Conservation (phyloP, 2,113 vertebrate genomes). For the Origma solitaria region DNA sequence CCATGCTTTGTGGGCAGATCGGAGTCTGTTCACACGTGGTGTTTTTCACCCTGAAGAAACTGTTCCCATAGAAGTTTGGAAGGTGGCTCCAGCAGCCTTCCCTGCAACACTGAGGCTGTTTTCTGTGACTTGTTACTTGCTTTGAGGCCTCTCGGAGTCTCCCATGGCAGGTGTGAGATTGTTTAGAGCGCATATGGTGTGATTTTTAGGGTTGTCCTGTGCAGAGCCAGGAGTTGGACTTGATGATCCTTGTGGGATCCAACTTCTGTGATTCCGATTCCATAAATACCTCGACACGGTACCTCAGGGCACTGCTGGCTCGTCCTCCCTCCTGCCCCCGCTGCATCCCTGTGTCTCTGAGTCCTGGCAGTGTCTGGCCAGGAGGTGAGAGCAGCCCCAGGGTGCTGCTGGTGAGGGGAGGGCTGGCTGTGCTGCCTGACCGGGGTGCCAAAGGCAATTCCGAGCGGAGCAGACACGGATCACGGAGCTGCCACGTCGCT, state of each 20-base stretch:
- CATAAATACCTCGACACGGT: not conserved
- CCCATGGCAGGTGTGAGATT: not conserved
- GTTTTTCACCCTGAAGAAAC: not conserved
- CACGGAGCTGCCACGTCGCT: not conserved
- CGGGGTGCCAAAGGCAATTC: not conserved
- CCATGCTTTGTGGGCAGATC: not conserved
- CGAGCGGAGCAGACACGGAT: not conserved
- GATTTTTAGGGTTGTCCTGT: not conserved
- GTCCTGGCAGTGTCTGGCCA: not conserved
- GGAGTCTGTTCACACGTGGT: not conserved
- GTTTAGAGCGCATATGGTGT: not conserved
- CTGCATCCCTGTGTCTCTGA: not conserved
- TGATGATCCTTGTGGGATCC: not conserved
- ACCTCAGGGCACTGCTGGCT: not conserved
- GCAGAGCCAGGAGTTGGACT: not conserved
- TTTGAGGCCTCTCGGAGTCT: not conserved
- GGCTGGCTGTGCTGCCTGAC: not conserved
- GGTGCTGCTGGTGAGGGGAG: not conserved
- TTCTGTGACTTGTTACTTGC: not conserved
- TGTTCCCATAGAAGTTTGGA: not conserved
- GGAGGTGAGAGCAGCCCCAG: not conserved
- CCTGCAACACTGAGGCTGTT: not conserved
- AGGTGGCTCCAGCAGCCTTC: not conserved
- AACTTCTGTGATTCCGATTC: not conserved
- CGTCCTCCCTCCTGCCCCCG: not conserved